Conservation (phyloP, 1,140 invertebrate species). For the Antheraea mylitta region DNA sequence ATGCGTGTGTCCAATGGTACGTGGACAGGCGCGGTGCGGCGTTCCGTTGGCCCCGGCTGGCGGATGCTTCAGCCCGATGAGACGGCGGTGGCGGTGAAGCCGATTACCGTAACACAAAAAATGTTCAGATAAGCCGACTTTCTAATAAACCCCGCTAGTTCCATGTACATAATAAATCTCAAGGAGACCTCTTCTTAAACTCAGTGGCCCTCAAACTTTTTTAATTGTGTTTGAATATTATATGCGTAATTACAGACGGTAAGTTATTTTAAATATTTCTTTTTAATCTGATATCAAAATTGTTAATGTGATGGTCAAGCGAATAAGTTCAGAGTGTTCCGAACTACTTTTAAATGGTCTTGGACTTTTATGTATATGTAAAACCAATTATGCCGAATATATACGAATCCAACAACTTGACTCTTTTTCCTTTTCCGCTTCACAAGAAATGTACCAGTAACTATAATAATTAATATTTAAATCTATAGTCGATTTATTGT, state of each 20-base stretch:
- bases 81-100: constrained; percentile 35
- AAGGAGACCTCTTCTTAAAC: constrained; percentile 58
- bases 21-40: neutral
- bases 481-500: no score
- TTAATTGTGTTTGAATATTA: constrained; percentile 11
- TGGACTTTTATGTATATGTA: no score
- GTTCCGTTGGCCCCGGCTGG: neutral
- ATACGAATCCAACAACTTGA: no score
- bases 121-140: constrained; percentile 71
- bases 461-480: no score
- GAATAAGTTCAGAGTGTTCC: no score
- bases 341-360: no score
- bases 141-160: constrained; percentile 66
- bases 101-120: constrained; percentile 74
- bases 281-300: no score
- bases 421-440: no score
- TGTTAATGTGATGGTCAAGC: no score
- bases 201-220: constrained; percentile 50
- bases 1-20: neutral
- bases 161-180: constrained; percentile 75
- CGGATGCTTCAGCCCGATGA: constrained; percentile 25
- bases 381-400: no score
- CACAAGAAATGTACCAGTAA: no score
- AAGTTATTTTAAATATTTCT: neutral
- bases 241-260: neutral